phyloP scores from a whole-genome alignment of 2,113 vertebrate genomes.

The Recurvirostra avosetta region DNA sequence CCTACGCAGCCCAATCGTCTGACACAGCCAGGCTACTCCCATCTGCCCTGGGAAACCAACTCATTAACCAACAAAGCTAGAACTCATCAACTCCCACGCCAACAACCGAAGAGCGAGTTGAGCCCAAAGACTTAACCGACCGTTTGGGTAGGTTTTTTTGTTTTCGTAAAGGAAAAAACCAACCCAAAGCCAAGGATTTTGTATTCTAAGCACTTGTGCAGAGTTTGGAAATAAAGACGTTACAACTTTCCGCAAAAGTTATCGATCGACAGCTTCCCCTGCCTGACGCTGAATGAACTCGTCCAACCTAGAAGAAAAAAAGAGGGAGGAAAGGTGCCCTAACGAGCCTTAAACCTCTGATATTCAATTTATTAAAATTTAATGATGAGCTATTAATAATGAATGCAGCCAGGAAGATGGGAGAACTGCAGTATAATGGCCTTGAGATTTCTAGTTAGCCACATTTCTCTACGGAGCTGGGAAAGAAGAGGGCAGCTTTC shows the following conservation, averaged over 20 bases:
- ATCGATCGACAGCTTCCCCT: accelerated
- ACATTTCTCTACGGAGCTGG: background rate
- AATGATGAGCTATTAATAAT: constrained; percentile 38
- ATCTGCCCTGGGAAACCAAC: background rate
- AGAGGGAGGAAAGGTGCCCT: background rate
- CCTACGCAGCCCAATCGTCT: background rate
- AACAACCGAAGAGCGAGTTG: background rate
- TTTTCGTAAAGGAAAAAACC: background rate
- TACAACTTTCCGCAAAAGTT: background rate
- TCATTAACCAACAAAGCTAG: background rate
- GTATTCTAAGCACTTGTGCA: background rate
- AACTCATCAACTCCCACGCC: background rate
- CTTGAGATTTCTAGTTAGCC: background rate
- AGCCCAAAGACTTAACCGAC: background rate
- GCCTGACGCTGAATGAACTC: background rate
- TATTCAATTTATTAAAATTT: constrained; percentile 20
- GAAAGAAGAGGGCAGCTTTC: background rate
- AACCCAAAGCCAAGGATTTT: background rate
- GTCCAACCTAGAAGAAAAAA: background rate
- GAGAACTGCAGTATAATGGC: background rate
- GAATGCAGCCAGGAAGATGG: background rate
- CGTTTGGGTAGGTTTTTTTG: background rate
- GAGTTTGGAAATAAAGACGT: background rate
- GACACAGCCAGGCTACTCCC: background rate
- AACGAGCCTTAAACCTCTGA: background rate